Conservation (phyloP, 2,113 vertebrate genomes). For the Okapia johnstoni region DNA sequence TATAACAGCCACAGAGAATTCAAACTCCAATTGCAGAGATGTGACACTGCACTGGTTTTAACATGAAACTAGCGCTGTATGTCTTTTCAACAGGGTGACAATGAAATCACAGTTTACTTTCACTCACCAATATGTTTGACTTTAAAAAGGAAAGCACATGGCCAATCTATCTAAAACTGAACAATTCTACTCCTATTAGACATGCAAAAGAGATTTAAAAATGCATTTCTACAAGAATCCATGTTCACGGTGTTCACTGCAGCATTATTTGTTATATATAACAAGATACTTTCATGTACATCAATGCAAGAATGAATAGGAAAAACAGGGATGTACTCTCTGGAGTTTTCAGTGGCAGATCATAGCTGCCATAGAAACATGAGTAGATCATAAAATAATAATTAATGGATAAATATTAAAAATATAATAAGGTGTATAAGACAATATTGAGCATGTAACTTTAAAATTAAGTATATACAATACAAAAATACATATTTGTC, state of each 20-base stretch:
- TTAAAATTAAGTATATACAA: background rate
- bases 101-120: background rate
- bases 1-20: background rate
- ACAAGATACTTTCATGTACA: background rate
- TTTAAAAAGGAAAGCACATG: background rate
- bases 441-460: background rate
- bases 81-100: background rate
- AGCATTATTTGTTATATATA: background rate
- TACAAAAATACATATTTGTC: background rate
- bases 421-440: background rate
- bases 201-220: background rate
- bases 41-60: background rate
- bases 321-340: background rate
- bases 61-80: background rate
- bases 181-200: background rate
- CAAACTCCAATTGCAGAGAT: background rate
- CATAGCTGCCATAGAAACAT: background rate
- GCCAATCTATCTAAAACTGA: background rate
- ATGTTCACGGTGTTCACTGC: background rate
- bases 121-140: background rate
- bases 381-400: background rate
- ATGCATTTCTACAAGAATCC: background rate
- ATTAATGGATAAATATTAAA: background rate
- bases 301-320: background rate
- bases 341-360: background rate